Base-by-base conservation (phyloP, 2,888 invertebrate genomes). In the Patella depressa region DNA sequence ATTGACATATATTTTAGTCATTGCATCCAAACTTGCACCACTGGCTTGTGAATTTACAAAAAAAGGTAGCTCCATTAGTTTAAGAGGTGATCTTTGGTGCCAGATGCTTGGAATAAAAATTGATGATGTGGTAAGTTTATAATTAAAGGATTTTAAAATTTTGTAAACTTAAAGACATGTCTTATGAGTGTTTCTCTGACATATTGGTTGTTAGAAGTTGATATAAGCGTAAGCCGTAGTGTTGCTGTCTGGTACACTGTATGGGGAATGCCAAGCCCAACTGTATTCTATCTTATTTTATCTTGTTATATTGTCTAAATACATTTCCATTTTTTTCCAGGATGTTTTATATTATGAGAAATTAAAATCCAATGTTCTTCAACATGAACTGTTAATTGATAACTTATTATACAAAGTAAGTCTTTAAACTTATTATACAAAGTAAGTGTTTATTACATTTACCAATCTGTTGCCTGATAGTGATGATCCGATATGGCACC, bases 381-480 rank as follows among this genome's bases (percentile, higher is more conserved):
- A 96, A 86, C 96, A 96, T 86, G 98, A 98, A 90, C 94, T 98
- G 77, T 95, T 98, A 93, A 96, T 97, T 55, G 98, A 98, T 91
- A 97, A 97, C 91, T 93, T 98, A 12, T 96, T 98, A 85, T 96
- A 98, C 86, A 98, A 98, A 93, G 94, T 94, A 90, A 84, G 74
- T 65, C 14, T 45, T 9, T 45, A 45, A 97, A 97, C 91, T 93
- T 98, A 12, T 96, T 98, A 85, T 96, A 98, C 86, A 98, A 98
- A 93, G 94, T 94, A 90, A 84, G 74, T 65, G 4, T 45, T 9
- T 45, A 45, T 45, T 45, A 9, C 45, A 45, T 45, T 45, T 45
- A 9, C 7, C 9, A 45, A 9, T 45, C 45, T 45, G 45, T 45
- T 45, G 45, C 45, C 45, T 45, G 45, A 45, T 45, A 29, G 29